A percentile compares a stretch with the other conserved stretches of the same genome.
Conservation (phyloP, 1,140 invertebrate genomes). For the Drosophila sp. region DNA sequence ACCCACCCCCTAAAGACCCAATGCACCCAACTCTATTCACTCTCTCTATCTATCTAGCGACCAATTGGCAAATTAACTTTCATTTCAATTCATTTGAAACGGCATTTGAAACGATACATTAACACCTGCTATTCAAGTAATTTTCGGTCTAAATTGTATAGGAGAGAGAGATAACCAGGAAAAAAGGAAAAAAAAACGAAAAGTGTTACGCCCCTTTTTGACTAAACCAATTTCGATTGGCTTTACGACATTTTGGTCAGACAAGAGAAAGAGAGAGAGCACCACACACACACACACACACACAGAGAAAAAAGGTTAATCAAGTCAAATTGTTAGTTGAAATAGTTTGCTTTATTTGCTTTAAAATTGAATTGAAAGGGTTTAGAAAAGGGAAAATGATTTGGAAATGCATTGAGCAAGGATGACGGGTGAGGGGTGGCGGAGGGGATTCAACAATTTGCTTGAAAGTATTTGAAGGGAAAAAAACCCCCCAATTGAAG, state of each 20-base stretch:
- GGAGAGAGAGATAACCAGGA: background rate
- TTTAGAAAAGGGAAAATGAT: constrained; percentile 2
- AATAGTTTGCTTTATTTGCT: constrained; percentile 19
- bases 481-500: background rate
- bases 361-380: constrained; percentile 36
- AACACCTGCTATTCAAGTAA: constrained; percentile 71
- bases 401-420: background rate
- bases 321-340: constrained; percentile 60
- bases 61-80: constrained; percentile 78
- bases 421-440: too few species aligned
- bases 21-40: background rate
- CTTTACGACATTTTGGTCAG: constrained; percentile 38
- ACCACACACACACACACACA: background rate
- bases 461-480: background rate
- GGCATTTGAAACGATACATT: constrained; percentile 72
- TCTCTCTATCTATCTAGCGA: constrained; percentile 22
- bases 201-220: constrained; percentile 4
- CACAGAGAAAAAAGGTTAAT: constrained; percentile 61
- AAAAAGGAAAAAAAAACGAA: background rate
- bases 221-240: constrained; percentile 35
- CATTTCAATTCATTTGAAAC: constrained; percentile 71
- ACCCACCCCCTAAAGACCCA: background rate
- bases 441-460: background rate
- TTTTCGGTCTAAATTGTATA: constrained; percentile 43
- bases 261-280: background rate